These are phyloP conservation scores for Macrophya annulata DNA, from an alignment of 2,888 invertebrate genomes.

Conservation along the genomic window DNA sequence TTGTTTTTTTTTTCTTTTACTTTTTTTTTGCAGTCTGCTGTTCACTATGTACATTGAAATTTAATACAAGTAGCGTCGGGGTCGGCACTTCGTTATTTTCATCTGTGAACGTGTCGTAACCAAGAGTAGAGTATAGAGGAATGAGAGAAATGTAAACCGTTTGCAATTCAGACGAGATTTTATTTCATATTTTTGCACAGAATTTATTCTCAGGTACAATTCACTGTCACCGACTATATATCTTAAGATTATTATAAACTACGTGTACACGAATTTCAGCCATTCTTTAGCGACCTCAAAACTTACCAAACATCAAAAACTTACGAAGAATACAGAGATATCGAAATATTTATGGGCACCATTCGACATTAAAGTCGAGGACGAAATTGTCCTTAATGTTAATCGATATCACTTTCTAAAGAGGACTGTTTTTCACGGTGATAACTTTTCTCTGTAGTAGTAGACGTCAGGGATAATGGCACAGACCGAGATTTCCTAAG, in stretches of 20 bases:
- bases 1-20: neutral
- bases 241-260: neutral
- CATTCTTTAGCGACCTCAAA: neutral
- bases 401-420: slow-evolving; percentile 63
- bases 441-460: slow-evolving; percentile 62
- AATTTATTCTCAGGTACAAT: slow-evolving; percentile 26
- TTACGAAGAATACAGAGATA: neutral
- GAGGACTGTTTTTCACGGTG: slow-evolving; percentile 57
- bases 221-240: slow-evolving; percentile 18
- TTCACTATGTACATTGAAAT: slow-evolving; percentile 45
- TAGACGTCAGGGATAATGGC: slow-evolving; percentile 62
- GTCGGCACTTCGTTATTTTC: slow-evolving; percentile 35
- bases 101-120: slow-evolving; percentile 11
- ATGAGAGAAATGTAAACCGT: neutral
- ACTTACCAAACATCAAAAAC: neutral
- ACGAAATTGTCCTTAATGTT: slow-evolving; percentile 33
- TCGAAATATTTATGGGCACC: neutral
- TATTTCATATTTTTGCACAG: neutral
- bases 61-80: slow-evolving; percentile 25
- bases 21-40: slow-evolving; percentile 8
- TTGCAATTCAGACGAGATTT: neutral
- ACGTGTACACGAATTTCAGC: neutral
- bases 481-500: slow-evolving; percentile 63
- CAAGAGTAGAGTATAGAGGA: neutral
- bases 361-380: neutral